phyloP scores from a whole-genome alignment of 2,797 vertebrate genomes.

The Perdix hodgsoniae region DNA sequence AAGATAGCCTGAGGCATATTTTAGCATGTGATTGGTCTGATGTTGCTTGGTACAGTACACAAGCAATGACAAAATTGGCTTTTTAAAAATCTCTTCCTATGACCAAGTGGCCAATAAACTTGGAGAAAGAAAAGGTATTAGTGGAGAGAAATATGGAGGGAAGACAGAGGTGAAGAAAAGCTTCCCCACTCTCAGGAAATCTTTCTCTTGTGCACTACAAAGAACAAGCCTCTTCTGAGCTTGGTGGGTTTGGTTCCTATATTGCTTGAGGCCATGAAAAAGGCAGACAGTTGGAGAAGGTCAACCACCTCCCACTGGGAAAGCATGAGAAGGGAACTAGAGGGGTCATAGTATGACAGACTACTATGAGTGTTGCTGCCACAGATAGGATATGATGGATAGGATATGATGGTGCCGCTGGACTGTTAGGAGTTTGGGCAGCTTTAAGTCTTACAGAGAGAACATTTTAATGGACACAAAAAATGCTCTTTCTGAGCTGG shows the following conservation, averaged over 20 bases:
- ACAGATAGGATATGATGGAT: rapidly evolving
- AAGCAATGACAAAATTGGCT: background rate
- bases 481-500: background rate
- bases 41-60: background rate
- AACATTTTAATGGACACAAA: background rate
- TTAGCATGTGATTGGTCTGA: background rate
- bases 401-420: rapidly evolving
- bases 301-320: rapidly evolving
- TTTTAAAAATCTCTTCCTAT: background rate
- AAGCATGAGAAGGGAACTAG: background rate
- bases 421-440: background rate
- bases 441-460: background rate
- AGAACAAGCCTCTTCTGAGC: background rate
- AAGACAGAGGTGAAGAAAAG: background rate
- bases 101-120: background rate
- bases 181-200: background rate
- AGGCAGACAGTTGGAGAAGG: background rate
- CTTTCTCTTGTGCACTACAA: background rate
- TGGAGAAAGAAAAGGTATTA: background rate
- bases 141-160: background rate
- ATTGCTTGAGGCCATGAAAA: background rate
- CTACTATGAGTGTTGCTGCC: background rate
- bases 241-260: background rate
- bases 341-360: rapidly evolving
- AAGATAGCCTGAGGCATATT: background rate